Conservation (phyloP, 2,888 invertebrate genomes). For the Drosophila nr. fundita region DNA sequence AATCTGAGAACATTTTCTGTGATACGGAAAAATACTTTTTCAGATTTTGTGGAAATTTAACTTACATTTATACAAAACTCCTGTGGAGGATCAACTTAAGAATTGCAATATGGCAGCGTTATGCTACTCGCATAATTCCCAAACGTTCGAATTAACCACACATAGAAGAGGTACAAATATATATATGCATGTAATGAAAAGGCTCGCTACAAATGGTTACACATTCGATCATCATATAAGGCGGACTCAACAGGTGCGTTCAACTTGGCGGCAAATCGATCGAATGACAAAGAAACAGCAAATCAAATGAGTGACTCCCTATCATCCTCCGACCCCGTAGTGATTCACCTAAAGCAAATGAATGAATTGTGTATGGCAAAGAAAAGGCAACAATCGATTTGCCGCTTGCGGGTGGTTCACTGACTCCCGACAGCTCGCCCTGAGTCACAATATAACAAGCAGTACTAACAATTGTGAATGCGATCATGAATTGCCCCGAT, state of each 20-base stretch:
- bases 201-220: slow-evolving; percentile 30
- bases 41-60: background rate
- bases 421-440: slow-evolving; percentile 24
- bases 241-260: slow-evolving; percentile 51
- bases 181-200: background rate
- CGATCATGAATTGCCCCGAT: slow-evolving; percentile 39
- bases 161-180: background rate
- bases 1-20: background rate
- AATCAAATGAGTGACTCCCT: slow-evolving; percentile 14
- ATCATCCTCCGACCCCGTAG: too few species aligned
- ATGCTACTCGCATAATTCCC: background rate
- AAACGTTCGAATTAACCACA: background rate
- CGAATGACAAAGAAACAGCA: slow-evolving; percentile 27
- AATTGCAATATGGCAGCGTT: background rate
- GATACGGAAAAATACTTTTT: background rate
- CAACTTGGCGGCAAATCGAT: slow-evolving; percentile 47
- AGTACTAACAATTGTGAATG: slow-evolving; percentile 51
- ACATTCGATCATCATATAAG: slow-evolving; percentile 33
- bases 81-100: background rate
- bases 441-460: slow-evolving; percentile 52
- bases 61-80: background rate
- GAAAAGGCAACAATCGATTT: slow-evolving; percentile 7
- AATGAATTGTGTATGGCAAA: slow-evolving; percentile 2
- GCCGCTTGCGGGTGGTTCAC: slow-evolving; percentile 22
- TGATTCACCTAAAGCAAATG: slow-evolving; percentile 8